Evolutionary conservation across 2,113 vertebrate genomes (phyloP), one percentile per base, ranked within the genome.

Genomic region (Hypomesus transpacificus): DNA sequence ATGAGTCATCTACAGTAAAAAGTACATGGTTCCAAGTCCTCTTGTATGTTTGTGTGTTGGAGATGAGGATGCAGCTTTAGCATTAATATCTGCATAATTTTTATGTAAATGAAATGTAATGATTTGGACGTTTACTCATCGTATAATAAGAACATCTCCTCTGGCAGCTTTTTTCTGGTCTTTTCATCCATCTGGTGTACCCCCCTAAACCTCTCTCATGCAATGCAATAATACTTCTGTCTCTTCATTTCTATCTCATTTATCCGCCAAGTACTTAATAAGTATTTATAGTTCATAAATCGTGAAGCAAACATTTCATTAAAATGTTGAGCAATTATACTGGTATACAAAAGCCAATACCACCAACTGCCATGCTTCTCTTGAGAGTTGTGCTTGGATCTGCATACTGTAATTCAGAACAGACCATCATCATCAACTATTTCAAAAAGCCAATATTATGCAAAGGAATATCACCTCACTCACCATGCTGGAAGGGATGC

Each of bases 231-330:
- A 69, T 70, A 80, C 57, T 71, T 68, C 46, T 58, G 62, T 57
- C 53, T 74, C 75, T 51, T 63, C 34, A 73, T 68, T 69, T 60
- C 80, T 77, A 79, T 76, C 56, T 69, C 69, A 78, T 86, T 82
- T 76, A 85, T 89, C 81, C 85, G 69, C 71, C 68, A 51, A 56
- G 62, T 61, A 75, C 75, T 88, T 80, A 84, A 81, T 84, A 79
- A 70, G 68, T 69, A 80, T 86, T 84, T 80, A 82, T 81, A 60
- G 69, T 66, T 79, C 83, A 86, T 88, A 82, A 82, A 87, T 89
- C 85, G 86, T 56, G 68, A 52, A 62, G 67, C 54, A 80, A 86
- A 80, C 77, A 74, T 83, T 87, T 85, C 66, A 76, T 81, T 84
- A 83, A 82, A 34, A 81, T 89, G 84, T 87, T 70, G 73, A 76